These are phyloP conservation scores for Ptyas mucosa DNA, from an alignment of 2,113 vertebrate species.

Conservation along the genomic window DNA sequence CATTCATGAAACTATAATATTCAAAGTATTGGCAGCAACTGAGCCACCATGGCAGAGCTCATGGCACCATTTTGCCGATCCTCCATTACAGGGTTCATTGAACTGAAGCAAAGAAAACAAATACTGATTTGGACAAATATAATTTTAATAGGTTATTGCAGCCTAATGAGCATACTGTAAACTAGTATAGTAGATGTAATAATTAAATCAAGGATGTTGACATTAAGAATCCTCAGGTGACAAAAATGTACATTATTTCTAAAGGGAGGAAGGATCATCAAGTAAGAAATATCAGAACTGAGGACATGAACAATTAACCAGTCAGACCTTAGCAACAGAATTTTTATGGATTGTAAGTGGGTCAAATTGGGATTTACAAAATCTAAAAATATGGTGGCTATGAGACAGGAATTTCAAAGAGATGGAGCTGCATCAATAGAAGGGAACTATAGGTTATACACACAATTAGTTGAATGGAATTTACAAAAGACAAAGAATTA, in stretches of 20 bases:
- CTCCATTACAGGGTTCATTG: background rate
- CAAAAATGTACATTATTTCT: background rate
- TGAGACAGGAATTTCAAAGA: background rate
- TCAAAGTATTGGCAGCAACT: background rate
- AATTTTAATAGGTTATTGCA: background rate
- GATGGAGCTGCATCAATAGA: background rate
- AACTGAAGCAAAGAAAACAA: background rate
- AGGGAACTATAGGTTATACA: background rate
- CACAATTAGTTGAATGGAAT: background rate
- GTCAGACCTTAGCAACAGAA: constrained; percentile 1
- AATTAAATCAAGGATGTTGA: background rate
- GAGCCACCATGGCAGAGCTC: background rate
- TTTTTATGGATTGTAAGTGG: constrained; percentile 16
- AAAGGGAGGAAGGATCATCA: background rate
- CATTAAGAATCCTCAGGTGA: background rate
- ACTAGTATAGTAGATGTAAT: background rate
- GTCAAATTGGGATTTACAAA: constrained; percentile 25
- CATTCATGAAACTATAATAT: background rate
- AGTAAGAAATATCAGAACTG: background rate
- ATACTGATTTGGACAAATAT: background rate
- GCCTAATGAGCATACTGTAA: background rate
- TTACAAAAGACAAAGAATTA: background rate
- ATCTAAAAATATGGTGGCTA: constrained; percentile 12
- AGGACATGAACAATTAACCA: background rate
- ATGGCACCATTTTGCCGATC: background rate